phyloP scores from a whole-genome alignment of 2,797 vertebrate species.

The Clarias platycephalus region DNA sequence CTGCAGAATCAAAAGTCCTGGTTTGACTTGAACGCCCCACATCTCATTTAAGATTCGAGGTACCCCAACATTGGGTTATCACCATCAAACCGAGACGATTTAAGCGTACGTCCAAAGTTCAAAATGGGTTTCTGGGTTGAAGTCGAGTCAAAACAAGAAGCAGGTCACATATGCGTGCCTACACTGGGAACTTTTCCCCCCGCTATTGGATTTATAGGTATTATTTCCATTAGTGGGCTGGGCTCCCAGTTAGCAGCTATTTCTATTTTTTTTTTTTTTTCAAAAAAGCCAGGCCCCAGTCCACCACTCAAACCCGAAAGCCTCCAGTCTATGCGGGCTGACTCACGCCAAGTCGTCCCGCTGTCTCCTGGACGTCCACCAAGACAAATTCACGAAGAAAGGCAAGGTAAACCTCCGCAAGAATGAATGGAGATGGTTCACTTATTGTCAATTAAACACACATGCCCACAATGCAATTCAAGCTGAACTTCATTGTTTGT shows the following conservation, averaged over 20 bases:
- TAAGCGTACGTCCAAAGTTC: background rate
- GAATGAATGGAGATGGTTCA: conserved; percentile 26
- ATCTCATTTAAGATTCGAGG: background rate
- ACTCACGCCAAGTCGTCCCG: conserved; percentile 66
- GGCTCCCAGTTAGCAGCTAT: conserved; percentile 67
- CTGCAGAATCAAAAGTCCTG: too few species aligned
- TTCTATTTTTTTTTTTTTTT: conserved; percentile 57
- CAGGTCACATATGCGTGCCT: conserved; percentile 7
- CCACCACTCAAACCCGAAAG: conserved; percentile 61
- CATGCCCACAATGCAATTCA: conserved; percentile 12
- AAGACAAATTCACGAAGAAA: conserved; percentile 70
- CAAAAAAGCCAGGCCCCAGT: conserved; percentile 52
- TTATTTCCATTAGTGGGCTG: conserved; percentile 66
- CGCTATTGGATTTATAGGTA: conserved; percentile 31
- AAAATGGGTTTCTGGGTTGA: background rate
- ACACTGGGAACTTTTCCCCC: conserved; percentile 41
- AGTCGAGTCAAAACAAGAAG: background rate
- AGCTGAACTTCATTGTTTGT: conserved; percentile 29
- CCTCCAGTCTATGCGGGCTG: conserved; percentile 60
- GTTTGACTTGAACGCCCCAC: too few species aligned
- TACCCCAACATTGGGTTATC: background rate
- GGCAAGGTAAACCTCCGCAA: conserved; percentile 62
- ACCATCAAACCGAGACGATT: background rate
- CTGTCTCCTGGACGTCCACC: conserved; percentile 71
- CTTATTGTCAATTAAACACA: conserved; percentile 33